A percentile compares a stretch with the other conserved stretches of the same genome.
These are phyloP conservation scores for Nomada ferruginata DNA, from an alignment of 2,888 invertebrate species.

Conservation along the genomic window DNA sequence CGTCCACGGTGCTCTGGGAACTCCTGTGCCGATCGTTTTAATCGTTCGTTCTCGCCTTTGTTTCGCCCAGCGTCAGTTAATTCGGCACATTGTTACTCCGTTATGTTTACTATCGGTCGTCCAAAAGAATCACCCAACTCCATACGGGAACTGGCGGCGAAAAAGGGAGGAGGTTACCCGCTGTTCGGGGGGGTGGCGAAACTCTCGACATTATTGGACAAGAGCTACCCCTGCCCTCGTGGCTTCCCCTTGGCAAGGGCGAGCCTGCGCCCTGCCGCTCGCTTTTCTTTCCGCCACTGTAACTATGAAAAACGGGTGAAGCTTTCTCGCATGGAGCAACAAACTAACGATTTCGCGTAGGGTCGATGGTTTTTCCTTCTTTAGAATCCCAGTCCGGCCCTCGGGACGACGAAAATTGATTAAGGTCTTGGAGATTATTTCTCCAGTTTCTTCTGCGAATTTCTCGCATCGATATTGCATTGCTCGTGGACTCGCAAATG, in stretches of 20 bases:
- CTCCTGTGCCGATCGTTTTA: constrained; percentile 18
- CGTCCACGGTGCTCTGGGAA: constrained; percentile 20
- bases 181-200: constrained; percentile 40
- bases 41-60: constrained; percentile 31
- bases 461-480: too few species aligned
- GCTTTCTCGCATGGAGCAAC: constrained; percentile 7
- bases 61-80: constrained; percentile 44
- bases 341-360: constrained; percentile 4
- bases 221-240: constrained; percentile 41
- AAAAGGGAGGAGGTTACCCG: constrained; percentile 48
- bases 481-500: background rate
- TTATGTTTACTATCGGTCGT: constrained; percentile 40
- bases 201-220: constrained; percentile 59
- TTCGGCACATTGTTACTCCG: constrained; percentile 56
- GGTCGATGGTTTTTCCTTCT: background rate
- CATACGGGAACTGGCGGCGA: constrained; percentile 25
- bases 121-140: constrained; percentile 31
- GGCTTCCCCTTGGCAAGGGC: constrained; percentile 24
- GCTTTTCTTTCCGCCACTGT: constrained; percentile 50
- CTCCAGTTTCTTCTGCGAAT: too few species aligned
- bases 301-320: constrained; percentile 45
- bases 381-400: background rate
- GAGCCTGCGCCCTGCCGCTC: constrained; percentile 56
- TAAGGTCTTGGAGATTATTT: too few species aligned
- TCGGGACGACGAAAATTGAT: background rate